Conservation (phyloP, 2,888 invertebrate genomes). For the Octodonta nipae region DNA sequence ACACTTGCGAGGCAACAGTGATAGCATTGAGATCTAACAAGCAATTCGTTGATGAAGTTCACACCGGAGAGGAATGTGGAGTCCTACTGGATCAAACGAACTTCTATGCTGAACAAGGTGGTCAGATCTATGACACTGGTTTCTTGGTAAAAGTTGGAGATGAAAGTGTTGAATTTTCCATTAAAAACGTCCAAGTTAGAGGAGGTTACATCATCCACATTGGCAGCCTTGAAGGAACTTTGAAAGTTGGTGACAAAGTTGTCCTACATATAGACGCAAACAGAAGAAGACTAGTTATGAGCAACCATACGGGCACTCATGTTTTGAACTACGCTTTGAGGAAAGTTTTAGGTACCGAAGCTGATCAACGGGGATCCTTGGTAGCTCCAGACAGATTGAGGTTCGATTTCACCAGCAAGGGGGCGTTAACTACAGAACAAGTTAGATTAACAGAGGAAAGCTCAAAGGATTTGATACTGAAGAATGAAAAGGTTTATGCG, state of each 20-base stretch:
- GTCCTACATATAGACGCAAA: conserved; percentile 68
- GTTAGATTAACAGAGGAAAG: conserved; percentile 73
- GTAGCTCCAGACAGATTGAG: conserved; percentile 93
- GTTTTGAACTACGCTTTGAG: conserved; percentile 88
- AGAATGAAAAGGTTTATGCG: conserved; percentile 55
- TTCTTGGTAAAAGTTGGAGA: conserved; percentile 70
- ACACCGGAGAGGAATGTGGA: conserved; percentile 79
- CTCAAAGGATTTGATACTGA: conserved; percentile 53
- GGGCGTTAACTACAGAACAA: conserved; percentile 78
- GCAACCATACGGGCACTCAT: conserved; percentile 97
- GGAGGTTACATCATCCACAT: conserved; percentile 93
- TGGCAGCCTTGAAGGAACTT: conserved; percentile 72
- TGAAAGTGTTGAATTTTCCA: conserved; percentile 79
- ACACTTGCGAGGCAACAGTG: conserved; percentile 58
- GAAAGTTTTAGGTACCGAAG: conserved; percentile 76
- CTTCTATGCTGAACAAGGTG: conserved; percentile 98
- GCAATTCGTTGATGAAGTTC: conserved; percentile 69
- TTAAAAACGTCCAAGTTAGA: conserved; percentile 85
- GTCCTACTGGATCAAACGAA: conserved; percentile 79
- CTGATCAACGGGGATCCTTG: conserved; percentile 91
- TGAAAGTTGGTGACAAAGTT: conserved; percentile 76
- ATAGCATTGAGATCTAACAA: conserved; percentile 56
- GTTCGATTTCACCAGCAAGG: conserved; percentile 94
- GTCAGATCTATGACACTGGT: conserved; percentile 94
- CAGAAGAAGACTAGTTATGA: conserved; percentile 87